Base-by-base conservation (phyloP, 2,888 invertebrate species). In the Sphinx pinastri region DNA sequence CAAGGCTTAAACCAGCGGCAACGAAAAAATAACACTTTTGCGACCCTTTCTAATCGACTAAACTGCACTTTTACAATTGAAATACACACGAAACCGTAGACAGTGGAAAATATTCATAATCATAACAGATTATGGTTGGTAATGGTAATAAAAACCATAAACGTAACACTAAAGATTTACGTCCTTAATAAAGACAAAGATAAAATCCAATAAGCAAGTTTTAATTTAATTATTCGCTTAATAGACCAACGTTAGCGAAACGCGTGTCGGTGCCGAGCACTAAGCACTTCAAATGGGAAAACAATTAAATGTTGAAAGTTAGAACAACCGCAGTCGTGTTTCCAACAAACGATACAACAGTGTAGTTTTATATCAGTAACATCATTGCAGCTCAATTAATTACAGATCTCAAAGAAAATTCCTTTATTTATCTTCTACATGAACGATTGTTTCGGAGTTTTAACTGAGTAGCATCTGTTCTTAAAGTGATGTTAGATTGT, bases 221-320 rank as follows among this genome's bases (percentile, higher is more conserved):
- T 80, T 76, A 78, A 86, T 89, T 84, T 81, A 87, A 88, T 88
- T 88, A 86, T 83, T 81, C 71, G 71, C 73, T 74, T 81, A 80
- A 78, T 81, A 85, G 81, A 78, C 79, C 77, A 72, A 77, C 79
- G 80, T 81, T 80, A 79, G 75, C 75, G 74, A 73, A 77, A 73
- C 74, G 72, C 73, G 81, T 78, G 79, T 68, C 54, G 31, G 63
- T 52, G 47, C 63, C 76, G 76, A 74, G 74, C 59, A 60, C 59
- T 60, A n/a, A 60, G 78, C 78, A 73, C 78, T 83, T 76, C 77
- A 78, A 85, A 85, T 81, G 84, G 77, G 84, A 81, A 87, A 88
- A 85, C 85, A 84, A 86, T 89, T 88, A 82, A 83, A 70, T 68
- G 38, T 54, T 38, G 54, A 59, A 70, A 77, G 74, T 75, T 74